Conservation (phyloP, 2,113 vertebrate genomes). For the Protomyctophum bolini region DNA sequence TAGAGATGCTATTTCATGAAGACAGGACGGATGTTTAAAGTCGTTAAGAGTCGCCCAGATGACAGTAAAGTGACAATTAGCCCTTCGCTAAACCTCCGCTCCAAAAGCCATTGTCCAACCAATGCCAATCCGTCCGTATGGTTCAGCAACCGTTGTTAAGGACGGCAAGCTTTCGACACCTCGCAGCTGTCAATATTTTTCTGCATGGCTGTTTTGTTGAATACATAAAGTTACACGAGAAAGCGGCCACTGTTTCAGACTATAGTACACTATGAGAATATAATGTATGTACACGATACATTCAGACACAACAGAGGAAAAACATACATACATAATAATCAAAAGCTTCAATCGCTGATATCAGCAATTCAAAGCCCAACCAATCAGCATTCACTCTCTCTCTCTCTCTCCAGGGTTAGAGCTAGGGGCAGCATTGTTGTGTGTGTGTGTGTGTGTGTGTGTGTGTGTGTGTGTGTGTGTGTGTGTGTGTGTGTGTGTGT, state of each 20-base stretch:
- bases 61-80: no score
- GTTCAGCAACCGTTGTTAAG: no score
- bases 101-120: no score
- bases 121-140: no score
- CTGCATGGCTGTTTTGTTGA: not conserved
- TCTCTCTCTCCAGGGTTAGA: constrained; percentile 12
- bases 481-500: not conserved
- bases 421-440: constrained; percentile 40
- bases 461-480: not conserved
- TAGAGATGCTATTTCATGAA: no score
- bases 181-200: no score
- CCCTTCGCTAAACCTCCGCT: no score
- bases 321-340: constrained; percentile 11
- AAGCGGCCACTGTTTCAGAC: not conserved
- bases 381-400: constrained; percentile 27
- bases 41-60: no score
- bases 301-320: not conserved
- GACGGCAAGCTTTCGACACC: no score
- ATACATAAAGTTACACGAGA: not conserved
- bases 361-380: constrained; percentile 59
- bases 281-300: no score
- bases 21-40: no score
- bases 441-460: not conserved
- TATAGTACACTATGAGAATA: not conserved
- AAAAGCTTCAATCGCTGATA: constrained; percentile 47